Evolutionary conservation across 2,113 vertebrate species (phyloP).

Genomic region (Oryctolagus cuniculus): DNA sequence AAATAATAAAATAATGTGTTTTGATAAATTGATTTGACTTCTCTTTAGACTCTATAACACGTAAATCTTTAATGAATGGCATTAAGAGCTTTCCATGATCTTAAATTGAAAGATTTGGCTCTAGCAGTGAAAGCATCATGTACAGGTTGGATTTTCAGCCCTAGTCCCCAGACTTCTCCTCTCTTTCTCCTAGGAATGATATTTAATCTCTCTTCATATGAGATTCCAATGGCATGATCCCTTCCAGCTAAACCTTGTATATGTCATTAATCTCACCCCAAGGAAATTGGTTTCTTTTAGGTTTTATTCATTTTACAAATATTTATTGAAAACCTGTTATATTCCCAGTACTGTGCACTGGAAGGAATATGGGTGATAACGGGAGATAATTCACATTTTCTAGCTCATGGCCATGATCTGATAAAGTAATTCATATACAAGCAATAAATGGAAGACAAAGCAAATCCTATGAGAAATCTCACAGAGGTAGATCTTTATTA

Average conservation of each 20-base stretch:
- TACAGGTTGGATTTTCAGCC: not conserved
- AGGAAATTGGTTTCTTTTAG: not conserved
- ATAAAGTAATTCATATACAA: not conserved
- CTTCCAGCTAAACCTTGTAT: not conserved
- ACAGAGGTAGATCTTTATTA: not conserved
- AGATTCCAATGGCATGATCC: not conserved
- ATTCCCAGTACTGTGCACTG: not conserved
- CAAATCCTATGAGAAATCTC: not conserved
- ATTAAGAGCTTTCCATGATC: conserved; percentile 17
- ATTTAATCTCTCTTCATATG: not conserved
- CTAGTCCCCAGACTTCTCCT: not conserved
- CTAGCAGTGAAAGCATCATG: not conserved
- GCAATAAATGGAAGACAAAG: not conserved
- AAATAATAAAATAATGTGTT: conserved; percentile 35
- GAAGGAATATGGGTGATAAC: not conserved
- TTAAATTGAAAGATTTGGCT: conserved; percentile 5
- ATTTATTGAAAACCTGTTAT: not conserved
- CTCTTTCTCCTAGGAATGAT: not conserved
- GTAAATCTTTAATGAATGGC: conserved; percentile 35
- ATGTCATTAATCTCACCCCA: not conserved
- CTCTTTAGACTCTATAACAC: conserved; percentile 37
- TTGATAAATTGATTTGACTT: conserved; percentile 51
- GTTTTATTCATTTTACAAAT: conserved; percentile 38
- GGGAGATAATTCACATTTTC: not conserved
- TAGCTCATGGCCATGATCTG: not conserved